phyloP scores from a whole-genome alignment of 2,113 vertebrate genomes.

The Conger conger region DNA sequence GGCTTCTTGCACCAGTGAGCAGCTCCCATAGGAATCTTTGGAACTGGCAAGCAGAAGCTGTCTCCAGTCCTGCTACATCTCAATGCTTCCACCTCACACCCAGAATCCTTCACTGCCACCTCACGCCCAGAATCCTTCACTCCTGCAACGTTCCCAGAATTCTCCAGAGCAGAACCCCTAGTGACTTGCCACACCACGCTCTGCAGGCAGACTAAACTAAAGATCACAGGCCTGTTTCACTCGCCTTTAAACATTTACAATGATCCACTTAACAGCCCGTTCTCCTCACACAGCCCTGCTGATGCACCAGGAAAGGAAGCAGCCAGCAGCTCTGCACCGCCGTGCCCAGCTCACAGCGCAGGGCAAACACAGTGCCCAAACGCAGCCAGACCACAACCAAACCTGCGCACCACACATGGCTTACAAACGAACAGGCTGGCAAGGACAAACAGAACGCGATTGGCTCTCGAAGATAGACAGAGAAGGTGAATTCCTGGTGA shows the following conservation, averaged over 20 bases:
- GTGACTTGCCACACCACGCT: constrained; percentile 7
- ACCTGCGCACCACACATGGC: too few species aligned
- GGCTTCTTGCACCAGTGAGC: too few species aligned
- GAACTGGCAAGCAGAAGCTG: too few species aligned
- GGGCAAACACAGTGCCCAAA: not conserved
- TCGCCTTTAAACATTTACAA: constrained; percentile 35
- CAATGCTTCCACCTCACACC: not conserved
- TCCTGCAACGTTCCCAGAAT: not conserved
- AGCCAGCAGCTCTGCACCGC: not conserved
- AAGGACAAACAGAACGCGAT: too few species aligned
- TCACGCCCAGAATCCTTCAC: constrained; percentile 3
- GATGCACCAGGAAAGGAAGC: not conserved
- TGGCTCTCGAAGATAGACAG: too few species aligned
- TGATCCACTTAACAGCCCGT: constrained; percentile 4
- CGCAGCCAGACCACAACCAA: not conserved
- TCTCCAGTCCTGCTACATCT: not conserved
- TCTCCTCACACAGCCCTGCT: constrained; percentile 6
- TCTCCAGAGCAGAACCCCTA: not conserved
- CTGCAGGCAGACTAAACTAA: constrained; percentile 6
- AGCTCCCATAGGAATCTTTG: too few species aligned
- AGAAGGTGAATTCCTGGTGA: too few species aligned
- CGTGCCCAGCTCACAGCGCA: not conserved
- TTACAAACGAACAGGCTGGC: too few species aligned
- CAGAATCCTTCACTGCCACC: constrained; percentile 27
- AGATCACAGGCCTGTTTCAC: not conserved